Evolutionary conservation across 1,140 invertebrate species (phyloP).

Genomic region (Psilanteris sp.): DNA sequence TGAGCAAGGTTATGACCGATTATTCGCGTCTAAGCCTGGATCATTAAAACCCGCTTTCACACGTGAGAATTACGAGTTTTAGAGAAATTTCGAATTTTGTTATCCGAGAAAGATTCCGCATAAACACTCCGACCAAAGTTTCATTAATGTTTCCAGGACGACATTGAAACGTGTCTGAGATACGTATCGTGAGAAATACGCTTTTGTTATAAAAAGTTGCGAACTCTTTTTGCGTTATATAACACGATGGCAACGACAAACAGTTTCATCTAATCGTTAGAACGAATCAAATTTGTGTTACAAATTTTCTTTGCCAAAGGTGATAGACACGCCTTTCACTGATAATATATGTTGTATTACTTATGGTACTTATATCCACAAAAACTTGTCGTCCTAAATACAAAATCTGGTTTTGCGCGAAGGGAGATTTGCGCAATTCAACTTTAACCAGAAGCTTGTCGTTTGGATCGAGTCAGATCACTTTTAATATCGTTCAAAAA

Average conservation of each 20-base stretch:
- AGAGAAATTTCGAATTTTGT: slow-evolving; percentile 38
- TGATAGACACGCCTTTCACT: slow-evolving; percentile 43
- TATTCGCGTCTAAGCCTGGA: slow-evolving; percentile 39
- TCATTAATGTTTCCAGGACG: slow-evolving; percentile 36
- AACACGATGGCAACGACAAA: neutral
- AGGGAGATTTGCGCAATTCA: slow-evolving; percentile 33
- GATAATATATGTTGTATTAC: slow-evolving; percentile 31
- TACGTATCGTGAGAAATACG: slow-evolving; percentile 40
- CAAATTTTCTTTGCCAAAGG: slow-evolving; percentile 16
- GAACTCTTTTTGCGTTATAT: slow-evolving; percentile 20
- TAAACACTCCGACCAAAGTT: slow-evolving; percentile 27
- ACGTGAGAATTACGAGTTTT: slow-evolving; percentile 38
- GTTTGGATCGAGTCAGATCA: neutral
- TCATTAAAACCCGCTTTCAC: slow-evolving; percentile 23
- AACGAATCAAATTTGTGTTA: slow-evolving; percentile 10
- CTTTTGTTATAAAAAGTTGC: slow-evolving; percentile 6
- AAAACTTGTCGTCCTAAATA: slow-evolving; percentile 49
- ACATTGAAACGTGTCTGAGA: slow-evolving; percentile 34
- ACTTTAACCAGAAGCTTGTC: neutral
- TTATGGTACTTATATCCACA: slow-evolving; percentile 16
- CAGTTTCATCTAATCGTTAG: slow-evolving; percentile 9
- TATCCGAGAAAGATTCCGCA: neutral
- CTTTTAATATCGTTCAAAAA: too few species aligned
- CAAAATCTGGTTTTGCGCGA: slow-evolving; percentile 36
- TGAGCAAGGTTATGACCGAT: slow-evolving; percentile 46